phyloP scores from a whole-genome alignment of 2,888 invertebrate species.

The Acleris literana region DNA sequence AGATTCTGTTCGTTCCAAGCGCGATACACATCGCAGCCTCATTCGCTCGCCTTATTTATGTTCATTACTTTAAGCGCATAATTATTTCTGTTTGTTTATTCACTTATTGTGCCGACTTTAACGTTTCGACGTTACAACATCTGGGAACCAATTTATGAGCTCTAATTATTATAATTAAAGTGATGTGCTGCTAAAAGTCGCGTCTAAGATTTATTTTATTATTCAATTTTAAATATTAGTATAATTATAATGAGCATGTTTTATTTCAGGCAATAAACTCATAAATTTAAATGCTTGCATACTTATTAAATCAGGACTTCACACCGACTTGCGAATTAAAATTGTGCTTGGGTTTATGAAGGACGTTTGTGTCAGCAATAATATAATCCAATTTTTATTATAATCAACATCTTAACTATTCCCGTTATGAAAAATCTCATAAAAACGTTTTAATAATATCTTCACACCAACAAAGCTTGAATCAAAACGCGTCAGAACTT shows the following conservation, averaged over 20 bases:
- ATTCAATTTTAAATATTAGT: slow-evolving; percentile 20
- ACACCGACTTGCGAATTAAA: slow-evolving; percentile 6
- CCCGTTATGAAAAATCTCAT: not conserved
- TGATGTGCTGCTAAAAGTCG: slow-evolving; percentile 9
- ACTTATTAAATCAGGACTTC: slow-evolving; percentile 9
- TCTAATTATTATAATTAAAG: slow-evolving; percentile 22
- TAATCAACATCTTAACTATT: not conserved
- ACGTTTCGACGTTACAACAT: slow-evolving; percentile 16
- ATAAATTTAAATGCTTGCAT: slow-evolving; percentile 17
- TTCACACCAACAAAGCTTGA: not conserved
- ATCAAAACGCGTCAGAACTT: not conserved
- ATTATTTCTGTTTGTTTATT: slow-evolving; percentile 36
- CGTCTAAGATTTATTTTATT: slow-evolving; percentile 29
- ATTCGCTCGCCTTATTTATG: slow-evolving; percentile 23
- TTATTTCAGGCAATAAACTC: slow-evolving; percentile 29
- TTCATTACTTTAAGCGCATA: slow-evolving; percentile 29
- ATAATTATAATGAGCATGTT: slow-evolving; percentile 25
- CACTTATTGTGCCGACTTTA: slow-evolving; percentile 21
- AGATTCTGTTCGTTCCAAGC: slow-evolving; percentile 23
- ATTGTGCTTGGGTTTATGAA: not conserved
- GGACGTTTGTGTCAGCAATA: not conserved
- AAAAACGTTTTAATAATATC: not conserved
- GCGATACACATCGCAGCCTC: slow-evolving; percentile 33
- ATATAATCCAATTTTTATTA: not conserved
- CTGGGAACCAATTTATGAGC: slow-evolving; percentile 18